A percentile compares a stretch with the other conserved stretches of the same genome.
phyloP scores from a whole-genome alignment of 1,140 invertebrate species.

The Alviniconcha marisindica region DNA sequence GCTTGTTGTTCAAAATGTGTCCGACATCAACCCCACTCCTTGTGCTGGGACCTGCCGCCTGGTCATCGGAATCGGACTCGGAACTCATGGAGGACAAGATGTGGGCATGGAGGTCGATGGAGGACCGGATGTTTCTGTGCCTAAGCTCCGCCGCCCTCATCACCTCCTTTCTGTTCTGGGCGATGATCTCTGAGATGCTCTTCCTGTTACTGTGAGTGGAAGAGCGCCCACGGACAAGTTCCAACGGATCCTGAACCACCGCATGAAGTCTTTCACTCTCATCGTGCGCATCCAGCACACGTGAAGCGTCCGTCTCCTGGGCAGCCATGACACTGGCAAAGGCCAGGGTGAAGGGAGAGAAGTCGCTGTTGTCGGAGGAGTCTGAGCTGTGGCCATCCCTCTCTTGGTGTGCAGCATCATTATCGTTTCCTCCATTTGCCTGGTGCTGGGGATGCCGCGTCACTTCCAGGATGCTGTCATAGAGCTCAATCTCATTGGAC shows the following conservation, averaged over 20 bases:
- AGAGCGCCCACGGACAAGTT: neutral
- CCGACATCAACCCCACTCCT: slow-evolving; percentile 22
- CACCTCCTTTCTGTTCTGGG: slow-evolving; percentile 62
- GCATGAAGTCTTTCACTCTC: slow-evolving; percentile 12
- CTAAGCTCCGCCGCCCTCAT: slow-evolving; percentile 48
- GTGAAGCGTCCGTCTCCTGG: slow-evolving; percentile 46
- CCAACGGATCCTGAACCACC: neutral
- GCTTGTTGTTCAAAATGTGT: slow-evolving; percentile 27
- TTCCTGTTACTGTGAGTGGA: slow-evolving; percentile 23
- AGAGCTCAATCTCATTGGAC: slow-evolving; percentile 64
- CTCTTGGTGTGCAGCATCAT: slow-evolving; percentile 31
- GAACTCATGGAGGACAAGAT: slow-evolving; percentile 43
- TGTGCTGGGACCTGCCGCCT: slow-evolving; percentile 24
- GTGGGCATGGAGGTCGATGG: neutral
- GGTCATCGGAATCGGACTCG: slow-evolving; percentile 50
- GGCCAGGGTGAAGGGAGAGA: slow-evolving; percentile 68
- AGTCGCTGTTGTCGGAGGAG: slow-evolving; percentile 45
- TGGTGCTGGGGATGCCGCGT: slow-evolving; percentile 33
- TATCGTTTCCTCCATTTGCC: neutral
- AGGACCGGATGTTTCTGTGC: slow-evolving; percentile 27
- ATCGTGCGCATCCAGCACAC: slow-evolving; percentile 31
- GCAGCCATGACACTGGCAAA: slow-evolving; percentile 68
- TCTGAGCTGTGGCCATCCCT: slow-evolving; percentile 38
- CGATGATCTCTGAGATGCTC: slow-evolving; percentile 70
- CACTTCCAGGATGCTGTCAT: slow-evolving; percentile 60